Conservation (phyloP, 2,888 invertebrate genomes). For the Tinea trinotella region DNA sequence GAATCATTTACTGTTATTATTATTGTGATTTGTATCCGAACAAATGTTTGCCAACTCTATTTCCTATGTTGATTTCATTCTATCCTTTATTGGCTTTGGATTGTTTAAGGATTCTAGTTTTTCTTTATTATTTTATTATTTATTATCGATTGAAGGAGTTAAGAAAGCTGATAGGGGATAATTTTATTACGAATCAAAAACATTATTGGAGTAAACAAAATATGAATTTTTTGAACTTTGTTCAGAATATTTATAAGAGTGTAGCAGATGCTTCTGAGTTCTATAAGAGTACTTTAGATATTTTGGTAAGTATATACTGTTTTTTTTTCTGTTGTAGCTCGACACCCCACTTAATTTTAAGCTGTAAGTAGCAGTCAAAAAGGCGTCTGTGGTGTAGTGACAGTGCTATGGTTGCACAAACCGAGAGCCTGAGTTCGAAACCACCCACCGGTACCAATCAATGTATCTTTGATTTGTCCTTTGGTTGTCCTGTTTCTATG, state of each 20-base stretch:
- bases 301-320: not conserved
- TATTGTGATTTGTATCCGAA: not conserved
- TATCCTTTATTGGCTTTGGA: not conserved
- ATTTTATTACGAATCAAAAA: not conserved
- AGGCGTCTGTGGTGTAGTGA: no score
- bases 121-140: not conserved
- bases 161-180: not conserved
- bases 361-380: no score
- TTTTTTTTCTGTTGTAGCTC: no score
- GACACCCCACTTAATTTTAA: no score
- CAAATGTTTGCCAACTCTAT: not conserved
- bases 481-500: no score
- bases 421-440: no score
- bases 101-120: not conserved
- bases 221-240: not conserved
- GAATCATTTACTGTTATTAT: not conserved
- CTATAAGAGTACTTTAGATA: not conserved
- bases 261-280: not conserved
- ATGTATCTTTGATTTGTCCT: no score
- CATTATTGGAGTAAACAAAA: not conserved
- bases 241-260: not conserved
- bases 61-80: not conserved
- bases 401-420: no score
- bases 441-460: no score
- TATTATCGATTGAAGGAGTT: slow-evolving; percentile 5